Percentiles rank a stretch among this genome's conserved stretches.
These are phyloP conservation scores for Agrotis clavis DNA, from an alignment of 2,888 invertebrate species.

Conservation along the genomic window DNA sequence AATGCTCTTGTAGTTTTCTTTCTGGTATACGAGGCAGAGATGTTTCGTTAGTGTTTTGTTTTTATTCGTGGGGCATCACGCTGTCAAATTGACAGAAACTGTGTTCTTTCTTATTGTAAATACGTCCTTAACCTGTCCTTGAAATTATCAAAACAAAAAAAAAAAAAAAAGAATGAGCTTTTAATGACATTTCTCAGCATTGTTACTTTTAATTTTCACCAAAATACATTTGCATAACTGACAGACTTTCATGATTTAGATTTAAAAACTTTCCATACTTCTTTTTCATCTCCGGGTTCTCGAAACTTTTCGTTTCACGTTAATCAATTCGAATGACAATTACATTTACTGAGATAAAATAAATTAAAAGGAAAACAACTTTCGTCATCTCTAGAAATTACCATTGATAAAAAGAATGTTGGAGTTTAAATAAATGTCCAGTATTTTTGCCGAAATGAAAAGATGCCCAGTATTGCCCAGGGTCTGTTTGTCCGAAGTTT, in stretches of 20 bases:
- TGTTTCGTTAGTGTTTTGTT: too few species aligned
- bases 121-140: not conserved
- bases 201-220: conserved; percentile 41
- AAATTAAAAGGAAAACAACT: conserved; percentile 34
- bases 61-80: too few species aligned
- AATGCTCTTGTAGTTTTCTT: too few species aligned
- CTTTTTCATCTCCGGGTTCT: conserved; percentile 24
- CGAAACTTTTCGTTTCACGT: conserved; percentile 44
- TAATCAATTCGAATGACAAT: conserved; percentile 54
- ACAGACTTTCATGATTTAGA: conserved; percentile 41
- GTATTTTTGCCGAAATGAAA: conserved; percentile 44
- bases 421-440: conserved; percentile 41
- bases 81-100: too few species aligned
- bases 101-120: too few species aligned
- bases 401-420: conserved; percentile 54
- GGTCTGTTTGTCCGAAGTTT: conserved; percentile 67
- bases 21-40: too few species aligned
- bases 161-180: not conserved
- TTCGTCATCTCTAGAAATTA: conserved; percentile 35
- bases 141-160: not conserved
- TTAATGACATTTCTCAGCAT: conserved; percentile 15
- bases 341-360: conserved; percentile 43
- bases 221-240: conserved; percentile 52
- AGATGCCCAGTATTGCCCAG: conserved; percentile 37
- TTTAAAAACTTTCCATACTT: conserved; percentile 57